Percentiles rank a stretch among this genome's conserved stretches.
phyloP scores from a whole-genome alignment of 1,140 invertebrate genomes.

The Periplaneta americana region DNA sequence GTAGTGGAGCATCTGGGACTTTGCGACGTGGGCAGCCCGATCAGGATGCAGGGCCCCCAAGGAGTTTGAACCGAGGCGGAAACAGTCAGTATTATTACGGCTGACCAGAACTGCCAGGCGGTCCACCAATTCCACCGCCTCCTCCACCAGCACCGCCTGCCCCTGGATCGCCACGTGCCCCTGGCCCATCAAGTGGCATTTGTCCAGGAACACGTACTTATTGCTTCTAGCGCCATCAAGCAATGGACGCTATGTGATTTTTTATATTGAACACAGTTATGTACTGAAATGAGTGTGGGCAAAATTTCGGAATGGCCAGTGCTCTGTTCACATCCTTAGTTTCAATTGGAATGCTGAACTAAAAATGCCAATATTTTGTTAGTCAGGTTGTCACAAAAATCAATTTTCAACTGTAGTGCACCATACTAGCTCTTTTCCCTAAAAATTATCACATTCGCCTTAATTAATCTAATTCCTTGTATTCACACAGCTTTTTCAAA shows the following conservation, averaged over 20 bases:
- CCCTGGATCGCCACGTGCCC: not conserved
- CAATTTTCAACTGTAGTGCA: too few relatives aligned
- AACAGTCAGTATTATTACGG: constrained; percentile 55
- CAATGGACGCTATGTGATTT: not conserved
- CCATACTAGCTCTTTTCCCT: too few relatives aligned
- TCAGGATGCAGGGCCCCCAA: constrained; percentile 41
- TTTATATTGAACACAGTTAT: not conserved
- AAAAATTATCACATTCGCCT: too few relatives aligned
- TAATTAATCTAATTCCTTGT: too few relatives aligned
- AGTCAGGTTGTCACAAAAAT: too few relatives aligned
- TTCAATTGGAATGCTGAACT: too few relatives aligned
- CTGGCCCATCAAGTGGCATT: not conserved
- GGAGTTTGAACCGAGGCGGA: constrained; percentile 39
- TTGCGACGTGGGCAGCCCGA: constrained; percentile 30
- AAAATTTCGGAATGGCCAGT: not conserved
- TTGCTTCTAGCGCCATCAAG: constrained; percentile 13
- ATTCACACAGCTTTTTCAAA: too few relatives aligned
- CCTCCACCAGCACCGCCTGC: not conserved
- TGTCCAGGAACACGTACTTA: constrained; percentile 18
- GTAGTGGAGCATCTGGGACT: constrained; percentile 12
- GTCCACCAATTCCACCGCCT: constrained; percentile 19
- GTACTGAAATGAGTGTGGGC: not conserved
- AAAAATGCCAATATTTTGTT: too few relatives aligned
- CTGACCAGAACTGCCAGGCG: constrained; percentile 46
- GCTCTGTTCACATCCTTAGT: not conserved